These are phyloP conservation scores for Chloropsis hardwickii DNA, from an alignment of 2,113 vertebrate genomes.

Conservation along the genomic window DNA sequence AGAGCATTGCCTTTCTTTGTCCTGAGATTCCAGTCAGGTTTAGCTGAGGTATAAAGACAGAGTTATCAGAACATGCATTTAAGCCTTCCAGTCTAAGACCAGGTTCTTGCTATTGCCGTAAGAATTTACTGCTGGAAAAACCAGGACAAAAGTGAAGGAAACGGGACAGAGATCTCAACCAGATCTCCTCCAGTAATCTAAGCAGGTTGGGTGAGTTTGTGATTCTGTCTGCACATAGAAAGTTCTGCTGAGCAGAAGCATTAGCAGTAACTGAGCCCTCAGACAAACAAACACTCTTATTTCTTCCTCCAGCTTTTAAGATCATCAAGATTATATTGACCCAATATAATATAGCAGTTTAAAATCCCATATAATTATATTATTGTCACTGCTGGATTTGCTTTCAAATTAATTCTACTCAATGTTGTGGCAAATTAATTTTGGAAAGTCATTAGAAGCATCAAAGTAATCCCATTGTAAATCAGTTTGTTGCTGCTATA, in stretches of 20 bases:
- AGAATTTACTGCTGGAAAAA: background rate
- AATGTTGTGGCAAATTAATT: conserved; percentile 51
- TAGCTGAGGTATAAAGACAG: background rate
- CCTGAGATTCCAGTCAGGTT: background rate
- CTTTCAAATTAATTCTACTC: conserved; percentile 36
- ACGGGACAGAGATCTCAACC: background rate
- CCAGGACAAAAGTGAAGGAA: background rate
- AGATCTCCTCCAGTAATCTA: background rate
- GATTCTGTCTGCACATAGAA: background rate
- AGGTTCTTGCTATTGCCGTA: background rate
- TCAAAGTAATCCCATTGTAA: background rate
- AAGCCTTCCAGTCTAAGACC: background rate
- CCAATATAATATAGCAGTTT: background rate
- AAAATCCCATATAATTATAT: conserved; percentile 32
- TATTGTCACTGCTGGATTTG: conserved; percentile 2
- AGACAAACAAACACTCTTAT: background rate
- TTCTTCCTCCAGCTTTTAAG: conserved; percentile 19
- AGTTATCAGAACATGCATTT: background rate
- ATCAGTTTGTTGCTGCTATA: background rate
- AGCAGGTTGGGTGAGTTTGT: rapidly evolving
- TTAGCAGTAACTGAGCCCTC: background rate
- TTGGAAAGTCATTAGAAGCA: background rate
- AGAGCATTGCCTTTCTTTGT: background rate
- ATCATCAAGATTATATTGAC: conserved; percentile 16
- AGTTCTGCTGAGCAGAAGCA: background rate